phyloP scores from a whole-genome alignment of 1,140 invertebrate species.

The Plodia interpunctella region DNA sequence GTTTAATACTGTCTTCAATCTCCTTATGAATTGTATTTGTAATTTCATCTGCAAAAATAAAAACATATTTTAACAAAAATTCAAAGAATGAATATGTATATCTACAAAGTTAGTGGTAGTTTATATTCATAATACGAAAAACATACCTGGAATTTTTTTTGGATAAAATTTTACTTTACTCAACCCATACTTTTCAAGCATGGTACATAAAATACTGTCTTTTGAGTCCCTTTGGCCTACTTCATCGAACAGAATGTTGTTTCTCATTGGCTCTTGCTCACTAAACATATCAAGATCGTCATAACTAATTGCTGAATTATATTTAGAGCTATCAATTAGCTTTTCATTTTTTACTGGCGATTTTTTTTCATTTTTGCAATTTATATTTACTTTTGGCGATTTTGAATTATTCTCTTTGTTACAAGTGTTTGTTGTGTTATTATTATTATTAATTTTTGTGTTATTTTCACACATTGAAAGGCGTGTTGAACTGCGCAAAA shows the following conservation, averaged over 20 bases:
- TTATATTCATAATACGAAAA: not conserved
- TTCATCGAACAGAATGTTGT: not conserved
- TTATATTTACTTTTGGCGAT: not conserved
- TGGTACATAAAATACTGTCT: constrained; percentile 51
- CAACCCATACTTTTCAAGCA: constrained; percentile 54
- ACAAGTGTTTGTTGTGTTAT: not conserved
- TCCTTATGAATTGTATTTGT: constrained; percentile 35
- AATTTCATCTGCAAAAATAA: constrained; percentile 44
- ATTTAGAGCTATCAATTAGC: not conserved
- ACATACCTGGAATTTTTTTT: constrained; percentile 52
- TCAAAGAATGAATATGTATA: too few species aligned
- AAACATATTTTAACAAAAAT: constrained; percentile 10
- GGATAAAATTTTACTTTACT: constrained; percentile 24
- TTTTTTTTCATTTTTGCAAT: not conserved
- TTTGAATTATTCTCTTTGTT: not conserved
- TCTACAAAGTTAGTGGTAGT: not conserved
- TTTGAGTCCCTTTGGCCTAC: constrained; percentile 18
- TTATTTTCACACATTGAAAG: not conserved
- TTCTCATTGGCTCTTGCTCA: constrained; percentile 4
- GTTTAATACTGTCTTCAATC: constrained; percentile 37
- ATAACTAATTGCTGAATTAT: constrained; percentile 15
- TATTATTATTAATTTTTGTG: not conserved
- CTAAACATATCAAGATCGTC: constrained; percentile 29
- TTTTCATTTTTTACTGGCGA: not conserved
- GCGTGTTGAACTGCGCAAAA: constrained; percentile 39